Conservation (phyloP, 2,797 vertebrate genomes). For the Phrynocephalus guinanensis region DNA sequence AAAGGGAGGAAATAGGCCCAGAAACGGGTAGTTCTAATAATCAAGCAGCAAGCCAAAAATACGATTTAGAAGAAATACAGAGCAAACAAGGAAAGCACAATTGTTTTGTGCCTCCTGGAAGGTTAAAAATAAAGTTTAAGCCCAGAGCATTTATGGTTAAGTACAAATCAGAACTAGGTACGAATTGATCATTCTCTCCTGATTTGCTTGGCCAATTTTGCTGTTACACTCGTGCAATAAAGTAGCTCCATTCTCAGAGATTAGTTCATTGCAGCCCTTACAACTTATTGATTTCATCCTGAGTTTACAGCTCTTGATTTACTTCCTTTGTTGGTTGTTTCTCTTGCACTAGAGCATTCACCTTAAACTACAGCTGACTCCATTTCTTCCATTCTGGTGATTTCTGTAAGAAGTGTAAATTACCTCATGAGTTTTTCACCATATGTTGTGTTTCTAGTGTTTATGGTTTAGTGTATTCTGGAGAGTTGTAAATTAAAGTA, state of each 20-base stretch:
- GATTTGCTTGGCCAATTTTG: neutral
- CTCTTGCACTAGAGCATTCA: conserved; percentile 21
- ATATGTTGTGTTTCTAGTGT: neutral
- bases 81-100: neutral
- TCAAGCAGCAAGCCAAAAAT: neutral
- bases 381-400: neutral
- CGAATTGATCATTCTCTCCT: neutral
- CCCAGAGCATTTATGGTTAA: neutral
- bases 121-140: neutral
- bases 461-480: neutral
- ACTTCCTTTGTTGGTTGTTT: conserved; percentile 20
- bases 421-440: conserved; percentile 1
- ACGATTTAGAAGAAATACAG: neutral
- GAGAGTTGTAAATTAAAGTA: neutral
- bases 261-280: conserved; percentile 26
- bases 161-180: conserved; percentile 4
- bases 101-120: neutral
- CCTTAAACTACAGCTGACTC: conserved; percentile 21
- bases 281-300: conserved; percentile 33
- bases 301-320: conserved; percentile 18
- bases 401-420: conserved; percentile 20
- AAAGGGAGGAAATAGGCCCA: neutral
- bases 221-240: conserved; percentile 24
- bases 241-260: conserved; percentile 14
- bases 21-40: neutral